These are phyloP conservation scores for Luscinia luscinia DNA, from an alignment of 2,797 vertebrate species.

Conservation along the genomic window DNA sequence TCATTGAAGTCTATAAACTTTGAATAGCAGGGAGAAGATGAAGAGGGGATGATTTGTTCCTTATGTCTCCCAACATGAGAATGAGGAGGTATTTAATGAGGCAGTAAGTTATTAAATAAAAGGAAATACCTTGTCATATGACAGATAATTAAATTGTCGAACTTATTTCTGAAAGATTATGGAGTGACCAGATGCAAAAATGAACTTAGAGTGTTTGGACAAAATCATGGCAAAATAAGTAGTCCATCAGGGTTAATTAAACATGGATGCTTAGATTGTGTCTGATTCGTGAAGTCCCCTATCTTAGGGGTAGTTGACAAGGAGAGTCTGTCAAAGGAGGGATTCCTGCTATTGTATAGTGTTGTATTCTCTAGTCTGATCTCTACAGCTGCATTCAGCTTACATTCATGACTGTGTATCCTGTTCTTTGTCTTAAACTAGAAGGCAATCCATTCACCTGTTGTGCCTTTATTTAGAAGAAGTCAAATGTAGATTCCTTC, in stretches of 20 bases:
- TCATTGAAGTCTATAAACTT: not conserved
- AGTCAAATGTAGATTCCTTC: not conserved
- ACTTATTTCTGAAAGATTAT: not conserved
- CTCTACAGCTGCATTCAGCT: not conserved
- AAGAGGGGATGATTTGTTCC: constrained; percentile 24
- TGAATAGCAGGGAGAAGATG: not conserved
- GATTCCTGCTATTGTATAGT: not conserved
- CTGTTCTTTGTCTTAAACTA: not conserved
- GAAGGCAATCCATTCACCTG: not conserved
- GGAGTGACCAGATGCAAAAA: not conserved
- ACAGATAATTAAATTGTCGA: not conserved
- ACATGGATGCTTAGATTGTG: not conserved
- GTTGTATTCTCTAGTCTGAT: not conserved
- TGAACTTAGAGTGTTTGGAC: not conserved
- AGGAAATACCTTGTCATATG: not conserved
- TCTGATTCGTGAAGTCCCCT: not conserved
- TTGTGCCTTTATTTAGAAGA: not conserved
- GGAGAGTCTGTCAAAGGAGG: not conserved
- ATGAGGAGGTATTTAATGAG: constrained; percentile 3
- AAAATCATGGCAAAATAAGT: not conserved
- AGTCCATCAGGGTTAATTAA: not conserved
- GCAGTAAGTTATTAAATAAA: not conserved
- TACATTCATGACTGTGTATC: not conserved
- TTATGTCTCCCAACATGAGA: not conserved
- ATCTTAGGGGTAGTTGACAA: not conserved